A percentile compares a stretch with the other conserved stretches of the same genome.
These are phyloP conservation scores for Lutjanus erythropterus DNA, from an alignment of 2,113 vertebrate genomes.

Conservation along the genomic window DNA sequence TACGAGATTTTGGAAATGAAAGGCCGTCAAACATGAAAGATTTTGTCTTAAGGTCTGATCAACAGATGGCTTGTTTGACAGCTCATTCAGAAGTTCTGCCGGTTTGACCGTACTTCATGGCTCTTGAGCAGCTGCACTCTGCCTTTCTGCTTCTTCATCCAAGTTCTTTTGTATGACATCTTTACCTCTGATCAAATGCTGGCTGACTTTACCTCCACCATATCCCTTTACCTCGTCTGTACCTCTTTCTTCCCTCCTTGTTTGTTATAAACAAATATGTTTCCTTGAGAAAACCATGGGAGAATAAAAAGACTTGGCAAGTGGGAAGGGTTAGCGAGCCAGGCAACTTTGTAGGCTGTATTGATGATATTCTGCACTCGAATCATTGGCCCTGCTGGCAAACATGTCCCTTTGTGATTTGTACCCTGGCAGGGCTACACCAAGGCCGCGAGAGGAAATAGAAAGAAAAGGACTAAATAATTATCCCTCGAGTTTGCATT, in stretches of 20 bases:
- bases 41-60: slow-evolving; percentile 6
- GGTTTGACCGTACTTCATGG: background rate
- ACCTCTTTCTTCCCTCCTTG: background rate
- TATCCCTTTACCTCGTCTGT: background rate
- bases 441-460: background rate
- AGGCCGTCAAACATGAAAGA: background rate
- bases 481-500: background rate
- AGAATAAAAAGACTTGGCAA: slow-evolving; percentile 25
- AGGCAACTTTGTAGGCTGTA: slow-evolving; percentile 18
- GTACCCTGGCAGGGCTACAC: background rate
- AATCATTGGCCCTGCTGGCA: slow-evolving; percentile 32
- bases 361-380: slow-evolving; percentile 14
- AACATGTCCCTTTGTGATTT: slow-evolving; percentile 15
- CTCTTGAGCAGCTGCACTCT: background rate
- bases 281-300: background rate
- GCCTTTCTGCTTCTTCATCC: background rate
- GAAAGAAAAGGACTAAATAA: slow-evolving; percentile 14
- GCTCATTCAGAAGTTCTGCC: slow-evolving; percentile 28
- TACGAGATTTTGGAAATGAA: slow-evolving; percentile 14
- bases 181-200: background rate
- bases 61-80: slow-evolving; percentile 18
- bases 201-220: background rate
- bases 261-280: slow-evolving; percentile 12
- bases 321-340: background rate
- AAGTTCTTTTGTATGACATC: background rate